Base-by-base conservation (phyloP, 2,888 invertebrate species). In the Alviniconcha strummeri region DNA sequence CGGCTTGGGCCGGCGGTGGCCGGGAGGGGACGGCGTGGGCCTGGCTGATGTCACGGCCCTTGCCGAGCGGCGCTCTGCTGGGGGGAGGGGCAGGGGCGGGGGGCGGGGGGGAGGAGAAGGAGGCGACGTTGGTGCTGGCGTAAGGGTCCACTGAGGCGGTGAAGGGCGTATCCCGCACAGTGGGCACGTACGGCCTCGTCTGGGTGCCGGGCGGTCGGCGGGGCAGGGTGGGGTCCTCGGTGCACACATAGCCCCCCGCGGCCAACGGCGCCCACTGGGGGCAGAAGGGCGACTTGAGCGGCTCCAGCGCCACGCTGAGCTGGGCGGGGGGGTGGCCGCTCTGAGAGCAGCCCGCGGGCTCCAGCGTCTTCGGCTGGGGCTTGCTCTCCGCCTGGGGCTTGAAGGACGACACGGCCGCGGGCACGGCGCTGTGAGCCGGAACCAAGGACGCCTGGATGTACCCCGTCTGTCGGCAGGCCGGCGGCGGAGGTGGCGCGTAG, bases 391-490 rank as follows among this genome's bases (percentile, higher is more conserved):
- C 75, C 19, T 8, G 17, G 19, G 57, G 75, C 19, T 57, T 56
- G 76, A 77, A 77, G 57, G 76, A 77, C 11, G 76, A 77, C 76
- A 77, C 76, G 9, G 76, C 76, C 5, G 17, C 71, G 11, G 57
- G 76, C n/a, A 57, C 76, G 1, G 13, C 57, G 11, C 57, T 8
- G 4, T 57, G 55, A 56, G 56, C 57, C 6, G 76, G 76, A 9
- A 77, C 19, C 57, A 77, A 54, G 11, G 76, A 19, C 57, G 76
- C 76, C 19, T 5, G 76, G 11, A 57, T 56, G 57, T 77, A 77
- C 0, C 57, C 76, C 11, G 76, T 19, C 76, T 55, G 75, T 8
- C 5, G 17, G 7, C 17, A 17, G 8, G 57, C 57, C 9, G 57
- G 76, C 4, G 57, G 76, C 0, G 57, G 76, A 9, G 76, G 76